A percentile compares a stretch with the other conserved stretches of the same genome.
phyloP scores from a whole-genome alignment of 1,140 invertebrate species.

The Sipha flava region DNA sequence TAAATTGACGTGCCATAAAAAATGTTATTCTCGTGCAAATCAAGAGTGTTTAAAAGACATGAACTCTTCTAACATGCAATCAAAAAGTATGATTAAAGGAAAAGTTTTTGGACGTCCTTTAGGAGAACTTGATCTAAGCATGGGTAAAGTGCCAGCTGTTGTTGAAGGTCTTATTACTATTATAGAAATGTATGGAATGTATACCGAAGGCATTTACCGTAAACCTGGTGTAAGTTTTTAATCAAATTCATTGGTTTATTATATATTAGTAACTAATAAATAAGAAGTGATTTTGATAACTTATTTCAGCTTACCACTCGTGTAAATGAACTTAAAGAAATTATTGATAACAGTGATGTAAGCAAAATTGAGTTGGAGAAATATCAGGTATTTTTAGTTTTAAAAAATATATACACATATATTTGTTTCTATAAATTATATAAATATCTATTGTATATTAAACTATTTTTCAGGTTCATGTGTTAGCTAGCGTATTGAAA shows the following conservation, averaged over 20 bases:
- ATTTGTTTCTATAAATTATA: too few relatives aligned
- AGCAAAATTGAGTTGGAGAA: conserved; percentile 59
- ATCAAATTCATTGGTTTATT: too few relatives aligned
- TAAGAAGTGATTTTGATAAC: too few relatives aligned
- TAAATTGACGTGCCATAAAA: conserved; percentile 89
- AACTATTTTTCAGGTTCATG: conserved; percentile 59
- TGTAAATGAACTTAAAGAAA: conserved; percentile 61
- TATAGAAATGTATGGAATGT: conserved; percentile 85
- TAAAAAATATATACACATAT: too few relatives aligned
- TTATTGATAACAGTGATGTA: conserved; percentile 64
- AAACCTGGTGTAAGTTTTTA: conserved; percentile 70
- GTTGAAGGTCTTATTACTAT: conserved; percentile 78
- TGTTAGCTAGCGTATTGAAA: conserved; percentile 84
- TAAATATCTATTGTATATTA: conserved; percentile 37
- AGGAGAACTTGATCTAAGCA: conserved; percentile 60
- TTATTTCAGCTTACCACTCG: conserved; percentile 51
- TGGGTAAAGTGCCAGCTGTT: conserved; percentile 72
- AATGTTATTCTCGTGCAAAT: conserved; percentile 68
- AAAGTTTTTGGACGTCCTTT: conserved; percentile 71
- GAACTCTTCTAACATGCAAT: conserved; percentile 38
- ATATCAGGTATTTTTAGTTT: conserved; percentile 47
- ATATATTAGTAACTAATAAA: too few relatives aligned
- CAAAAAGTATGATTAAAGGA: conserved; percentile 44
- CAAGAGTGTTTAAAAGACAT: conserved; percentile 46
- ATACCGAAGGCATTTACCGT: conserved; percentile 86